Base-by-base conservation (phyloP, 2,113 vertebrate genomes). In the Bujurquina vittata region DNA sequence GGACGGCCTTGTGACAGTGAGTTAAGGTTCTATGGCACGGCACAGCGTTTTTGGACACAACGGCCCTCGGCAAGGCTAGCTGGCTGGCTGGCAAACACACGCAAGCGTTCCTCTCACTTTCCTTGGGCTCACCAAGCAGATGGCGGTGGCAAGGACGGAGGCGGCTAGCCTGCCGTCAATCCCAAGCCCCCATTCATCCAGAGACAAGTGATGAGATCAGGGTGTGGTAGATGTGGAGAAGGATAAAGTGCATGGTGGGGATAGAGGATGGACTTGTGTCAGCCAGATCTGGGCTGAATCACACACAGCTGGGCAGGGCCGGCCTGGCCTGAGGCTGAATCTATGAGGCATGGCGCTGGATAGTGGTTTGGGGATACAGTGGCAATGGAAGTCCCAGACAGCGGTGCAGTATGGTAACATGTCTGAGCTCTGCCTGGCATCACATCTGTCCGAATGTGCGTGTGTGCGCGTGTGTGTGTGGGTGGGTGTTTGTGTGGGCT, bases 1-100 rank as follows among this genome's bases (percentile, higher is more conserved):
- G 90, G 92, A 95, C 90, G 92, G 90, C 92, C 81, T 88, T 83
- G 93, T 93, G 94, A 95, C 95, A 96, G 92, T 95, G 95, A 96
- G 95, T 95, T 96, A 95, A 95, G 92, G 93, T 88, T 93, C 92
- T 67, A 85, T 63, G 91, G 92, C 93, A 88, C 89, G 90, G 92
- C 91, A 63, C 93, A 83, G 92, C 57, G 90, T 91, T 94, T 94
- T 92, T 92, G 90, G 93, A 94, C 90, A 90, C 91, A 62, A n/a
- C 83, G 80, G 91, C 87, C 88, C 91, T 90, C 80, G 35, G 88
- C 87, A 72, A 84, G 83, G 87, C 90, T 87, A 58, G 84, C 87
- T 93, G 83, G 88, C 87, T 91, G 93, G 86, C 88, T 94, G 93
- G 92, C 93, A 95, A 92, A 89, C 59, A 33, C 63, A 22, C 29